Conservation (phyloP, 2,113 vertebrate species). For the Xyliphius kryptos region DNA sequence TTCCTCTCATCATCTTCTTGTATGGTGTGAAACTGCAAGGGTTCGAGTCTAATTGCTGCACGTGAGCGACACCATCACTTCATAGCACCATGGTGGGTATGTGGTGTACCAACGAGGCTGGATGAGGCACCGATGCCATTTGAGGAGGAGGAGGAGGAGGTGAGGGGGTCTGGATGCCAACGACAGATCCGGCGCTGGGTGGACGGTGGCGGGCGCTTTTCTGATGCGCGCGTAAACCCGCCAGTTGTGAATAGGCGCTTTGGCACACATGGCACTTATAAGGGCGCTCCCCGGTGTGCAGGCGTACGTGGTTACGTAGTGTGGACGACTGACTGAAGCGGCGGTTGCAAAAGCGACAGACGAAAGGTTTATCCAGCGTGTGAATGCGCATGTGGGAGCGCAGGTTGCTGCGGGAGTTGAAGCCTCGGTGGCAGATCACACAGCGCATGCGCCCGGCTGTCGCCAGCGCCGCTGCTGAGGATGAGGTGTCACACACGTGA, state of each 20-base stretch:
- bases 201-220: conserved; percentile 93
- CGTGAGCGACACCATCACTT: conserved; percentile 27
- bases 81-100: conserved; percentile 90
- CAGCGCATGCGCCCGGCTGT: conserved; percentile 77
- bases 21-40: not conserved
- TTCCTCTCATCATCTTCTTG: not conserved
- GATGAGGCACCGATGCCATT: conserved; percentile 74
- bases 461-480: conserved; percentile 43
- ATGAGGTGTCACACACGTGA: conserved; percentile 66
- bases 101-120: conserved; percentile 75
- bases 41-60: conserved; percentile 1
- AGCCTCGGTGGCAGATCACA: conserved; percentile 85
- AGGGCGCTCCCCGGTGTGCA: conserved; percentile 87
- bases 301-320: conserved; percentile 81
- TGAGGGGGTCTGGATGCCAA: conserved; percentile 70
- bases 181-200: conserved; percentile 41
- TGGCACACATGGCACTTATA: conserved; percentile 92
- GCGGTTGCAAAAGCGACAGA: conserved; percentile 82
- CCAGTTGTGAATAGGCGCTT: conserved; percentile 94
- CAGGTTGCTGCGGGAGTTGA: conserved; percentile 91
- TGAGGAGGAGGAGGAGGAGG: conserved; percentile 58
- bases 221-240: conserved; percentile 90
- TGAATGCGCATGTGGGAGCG: conserved; percentile 92
- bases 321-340: conserved; percentile 88
- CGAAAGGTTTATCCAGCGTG: conserved; percentile 87